Base-by-base conservation (phyloP, 2,888 invertebrate species). In the Rapana venosa region DNA sequence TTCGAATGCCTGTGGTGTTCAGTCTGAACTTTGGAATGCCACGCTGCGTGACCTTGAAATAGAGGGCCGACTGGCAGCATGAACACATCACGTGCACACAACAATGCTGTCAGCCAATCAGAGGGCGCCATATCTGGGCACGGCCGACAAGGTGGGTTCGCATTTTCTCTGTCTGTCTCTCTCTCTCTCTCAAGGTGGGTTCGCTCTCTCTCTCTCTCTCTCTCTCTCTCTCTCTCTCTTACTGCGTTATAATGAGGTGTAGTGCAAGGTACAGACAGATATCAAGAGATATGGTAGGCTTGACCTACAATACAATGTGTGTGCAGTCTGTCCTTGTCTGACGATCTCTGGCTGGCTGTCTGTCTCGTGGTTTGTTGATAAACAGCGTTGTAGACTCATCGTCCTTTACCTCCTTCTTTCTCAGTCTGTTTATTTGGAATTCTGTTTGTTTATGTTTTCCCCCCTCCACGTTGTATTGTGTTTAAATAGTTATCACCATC, bases 201-300 rank as follows among this genome's bases (percentile, higher is more conserved):
- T n/a, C 74, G 11, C 74, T n/a, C 74, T 74, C 74, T n/a, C 74
- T 74, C 74, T n/a, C 74, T 74, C 74, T n/a, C 74, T 74, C 74
- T n/a, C 74, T 77, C 77, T 32, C 77, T 77, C 77, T 32, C 77
- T 77, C 77, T 77, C 77, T 77, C 77, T 77, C 77, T 77, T n/a
- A 6, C 30, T 77, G 26, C 26, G 6, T 77, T n/a, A 26, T n/a
- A 26, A 20, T 70, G 47, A 47, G 47, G 47, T 47, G 47, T 8
- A n/a, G n/a, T n/a, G n/a, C 47, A 47, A 47, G 47, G 47, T 47
- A 47, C 47, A 47, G 47, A 47, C 47, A 47, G 47, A 47, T 47
- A 47, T 2, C 47, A 47, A 47, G 47, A 47, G 47, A 47, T 47
- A 47, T 47, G 47, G 47, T 8, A 47, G 47, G 26, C 26, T 30